Base-by-base conservation (phyloP, 1,140 invertebrate genomes). In the Cephus cinctus region DNA sequence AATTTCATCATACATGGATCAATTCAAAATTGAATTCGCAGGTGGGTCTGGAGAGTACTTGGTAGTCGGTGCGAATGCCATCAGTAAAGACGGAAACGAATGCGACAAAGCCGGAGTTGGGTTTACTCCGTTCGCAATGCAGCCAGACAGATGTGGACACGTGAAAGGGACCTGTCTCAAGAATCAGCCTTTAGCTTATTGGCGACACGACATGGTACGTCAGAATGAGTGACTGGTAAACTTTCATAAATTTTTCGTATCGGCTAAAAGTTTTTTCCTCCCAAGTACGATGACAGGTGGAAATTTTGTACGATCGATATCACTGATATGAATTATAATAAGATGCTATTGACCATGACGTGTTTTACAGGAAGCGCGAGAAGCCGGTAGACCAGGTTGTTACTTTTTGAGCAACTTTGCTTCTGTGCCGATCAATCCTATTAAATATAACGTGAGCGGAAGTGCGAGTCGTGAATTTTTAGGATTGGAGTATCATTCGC, bases 341-440 rank as follows among this genome's bases (percentile, higher is more conserved):
- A n/a, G n/a, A n/a, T n/a, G n/a, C n/a, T n/a, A n/a, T n/a, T n/a
- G n/a, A n/a, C n/a, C n/a, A n/a, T n/a, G n/a, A 4, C 18, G 11
- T 23, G 9, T n/a, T 47, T 49, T 50, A 31, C 47, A 76, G 56
- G 54, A 68, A 56, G 60, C 70, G 20, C 65, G 69, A 39, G 47
- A 56, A 18, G 50, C 56, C 20, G 71, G 69, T 5, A 65, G 63
- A 54, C 60, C 52, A 22, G 78, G 78, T 22, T 69, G 71, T 45
- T 78, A 73, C 61, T 79, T 79, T 56, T 63, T 79, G 47, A 78
- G 76, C 56, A 70, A 78, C 59, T 77, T 67, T 50, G 75, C 71
- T 5, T 49, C 46, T 46, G 65, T 78, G 18, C 67, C 76, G 18
- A 55, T 63, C 34, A 58, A 75, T 49, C 53, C 73, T 39, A 59